Evolutionary conservation across 2,888 invertebrate species (phyloP), one percentile per base, ranked within the genome.

Genomic region (Cecidostiba fungosa): DNA sequence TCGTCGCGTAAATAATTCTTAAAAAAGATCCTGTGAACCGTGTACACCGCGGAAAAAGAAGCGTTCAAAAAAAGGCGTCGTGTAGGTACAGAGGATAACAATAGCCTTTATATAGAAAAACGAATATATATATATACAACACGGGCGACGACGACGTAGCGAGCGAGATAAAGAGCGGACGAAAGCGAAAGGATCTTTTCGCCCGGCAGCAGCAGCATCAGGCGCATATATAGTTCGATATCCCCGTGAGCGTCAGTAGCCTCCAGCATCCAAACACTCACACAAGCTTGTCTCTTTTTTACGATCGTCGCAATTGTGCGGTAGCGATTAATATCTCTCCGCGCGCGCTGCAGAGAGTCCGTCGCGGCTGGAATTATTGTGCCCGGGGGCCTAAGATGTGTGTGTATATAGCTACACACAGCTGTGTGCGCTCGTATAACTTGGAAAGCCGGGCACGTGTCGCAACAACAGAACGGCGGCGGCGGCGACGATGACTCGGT

Each of bases 401-500:
- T 50, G 54, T n/a, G 16, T 10, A n/a, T 59, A 59, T 6, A 6
- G 6, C 6, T 23, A 59, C 54, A 59, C 2, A n/a, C 39, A 23
- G 72, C 66, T 29, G 50, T 29, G 50, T 5, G 0, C 16, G 78
- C 5, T 29, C 62, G 72, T 14, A 43, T 74, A 43, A 66, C 29
- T 66, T 66, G 66, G 66, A 66, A 66, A 66, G 66, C 43, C n/a
- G 43, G 32, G 66, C n/a, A 19, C 66, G 39, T 70, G 83, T 47
- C 72, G 76, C 76, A 62, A 74, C 23, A n/a, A 1, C 19, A 39
- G n/a, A 3, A 3, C 43, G 39, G 23, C 39, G 39, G n/a, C 72
- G n/a, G 84, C 70, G 43, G 59, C 47, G 54, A 29, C 86, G 86
- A 87, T 87, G 88, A 88, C 85, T 85, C 86, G 87, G 85, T 84